Evolutionary conservation across 2,888 invertebrate species (phyloP).

Genomic region (Tanytarsus gracilentus): DNA sequence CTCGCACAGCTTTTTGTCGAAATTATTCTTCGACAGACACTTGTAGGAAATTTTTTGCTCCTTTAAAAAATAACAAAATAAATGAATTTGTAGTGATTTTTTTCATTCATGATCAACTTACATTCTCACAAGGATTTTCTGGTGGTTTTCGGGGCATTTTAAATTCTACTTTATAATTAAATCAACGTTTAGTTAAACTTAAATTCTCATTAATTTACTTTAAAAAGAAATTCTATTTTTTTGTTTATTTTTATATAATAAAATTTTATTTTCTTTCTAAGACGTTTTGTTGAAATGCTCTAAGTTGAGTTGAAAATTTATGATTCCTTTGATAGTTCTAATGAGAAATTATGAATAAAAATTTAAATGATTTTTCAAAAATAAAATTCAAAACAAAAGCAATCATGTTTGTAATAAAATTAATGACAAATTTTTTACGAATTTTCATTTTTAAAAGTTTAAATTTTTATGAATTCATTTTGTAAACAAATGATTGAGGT

Average conservation of each 20-base stretch:
- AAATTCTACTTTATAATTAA: not conserved
- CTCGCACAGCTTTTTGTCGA: slow-evolving; percentile 56
- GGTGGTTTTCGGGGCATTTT: not conserved
- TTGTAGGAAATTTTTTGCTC: slow-evolving; percentile 63
- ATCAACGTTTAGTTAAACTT: not conserved
- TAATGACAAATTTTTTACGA: not conserved
- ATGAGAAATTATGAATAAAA: not conserved
- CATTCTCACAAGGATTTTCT: not conserved
- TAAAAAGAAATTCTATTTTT: not conserved
- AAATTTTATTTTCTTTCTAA: not conserved
- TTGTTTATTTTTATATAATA: not conserved
- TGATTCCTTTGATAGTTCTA: not conserved
- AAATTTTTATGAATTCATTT: not conserved
- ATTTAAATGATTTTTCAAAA: not conserved
- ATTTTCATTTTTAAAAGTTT: not conserved
- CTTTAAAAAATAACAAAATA: slow-evolving; percentile 40
- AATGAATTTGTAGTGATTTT: not conserved
- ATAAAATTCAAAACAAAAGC: not conserved
- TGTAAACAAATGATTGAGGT: not conserved
- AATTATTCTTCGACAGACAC: slow-evolving; percentile 62
- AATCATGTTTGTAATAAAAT: not conserved
- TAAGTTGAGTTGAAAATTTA: not conserved
- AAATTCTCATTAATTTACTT: not conserved
- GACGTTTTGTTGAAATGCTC: not conserved
- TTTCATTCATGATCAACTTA: not conserved